Evolutionary conservation across 2,888 invertebrate species (phyloP).

Genomic region (Erebia aethiops): DNA sequence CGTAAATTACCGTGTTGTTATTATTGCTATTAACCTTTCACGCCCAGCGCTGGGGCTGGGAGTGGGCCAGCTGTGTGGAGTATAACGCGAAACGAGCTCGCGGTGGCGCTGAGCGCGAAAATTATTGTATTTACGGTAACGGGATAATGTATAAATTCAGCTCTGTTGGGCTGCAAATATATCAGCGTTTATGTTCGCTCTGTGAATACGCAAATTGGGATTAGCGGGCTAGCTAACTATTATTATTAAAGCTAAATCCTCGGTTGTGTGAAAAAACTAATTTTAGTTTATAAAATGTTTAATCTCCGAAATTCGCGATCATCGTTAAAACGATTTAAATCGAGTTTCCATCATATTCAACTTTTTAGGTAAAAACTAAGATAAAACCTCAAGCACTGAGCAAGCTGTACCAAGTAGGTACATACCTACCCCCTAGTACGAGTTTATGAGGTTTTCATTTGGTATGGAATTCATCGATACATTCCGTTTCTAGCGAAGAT

Average conservation of each 20-base stretch:
- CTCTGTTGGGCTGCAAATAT: background rate
- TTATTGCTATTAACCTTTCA: slow-evolving; percentile 6
- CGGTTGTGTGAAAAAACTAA: no score
- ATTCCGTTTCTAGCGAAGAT: no score
- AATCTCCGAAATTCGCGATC: background rate
- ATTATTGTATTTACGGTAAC: background rate
- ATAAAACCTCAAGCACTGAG: background rate
- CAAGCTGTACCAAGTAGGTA: background rate
- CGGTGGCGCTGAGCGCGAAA: background rate
- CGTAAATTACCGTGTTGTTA: slow-evolving; percentile 5
- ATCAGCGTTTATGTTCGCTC: background rate
- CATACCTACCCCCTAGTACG: no score
- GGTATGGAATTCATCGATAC: no score
- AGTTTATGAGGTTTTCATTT: no score
- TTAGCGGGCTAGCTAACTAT: no score
- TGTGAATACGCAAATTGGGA: no score
- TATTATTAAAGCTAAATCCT: no score
- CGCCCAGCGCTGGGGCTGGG: background rate
- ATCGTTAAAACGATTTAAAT: background rate
- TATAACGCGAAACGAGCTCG: background rate
- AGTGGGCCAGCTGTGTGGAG: background rate
- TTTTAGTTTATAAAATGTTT: background rate
- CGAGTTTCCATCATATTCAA: background rate
- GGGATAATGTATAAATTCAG: background rate
- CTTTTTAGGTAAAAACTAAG: background rate